Conservation (phyloP, 2,113 vertebrate genomes). For the Lophura nycthemera region DNA sequence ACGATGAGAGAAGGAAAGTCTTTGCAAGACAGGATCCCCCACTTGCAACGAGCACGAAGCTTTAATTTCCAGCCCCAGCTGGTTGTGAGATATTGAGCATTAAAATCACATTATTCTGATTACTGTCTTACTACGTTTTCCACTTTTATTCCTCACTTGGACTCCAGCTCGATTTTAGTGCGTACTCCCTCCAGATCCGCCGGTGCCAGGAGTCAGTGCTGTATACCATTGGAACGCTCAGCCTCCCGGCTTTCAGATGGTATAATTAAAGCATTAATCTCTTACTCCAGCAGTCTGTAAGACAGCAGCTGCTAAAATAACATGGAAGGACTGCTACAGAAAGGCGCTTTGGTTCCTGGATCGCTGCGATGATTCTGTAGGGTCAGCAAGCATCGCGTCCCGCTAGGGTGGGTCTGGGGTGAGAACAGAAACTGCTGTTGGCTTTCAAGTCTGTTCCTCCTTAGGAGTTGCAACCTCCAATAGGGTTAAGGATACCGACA, state of each 20-base stretch:
- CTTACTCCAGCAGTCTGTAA: constrained; percentile 59
- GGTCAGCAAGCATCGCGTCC: neutral
- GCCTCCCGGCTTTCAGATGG: constrained; percentile 59
- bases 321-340: neutral
- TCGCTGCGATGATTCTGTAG: neutral
- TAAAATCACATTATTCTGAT: constrained; percentile 70
- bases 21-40: neutral
- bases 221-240: constrained; percentile 40
- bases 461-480: accelerated
- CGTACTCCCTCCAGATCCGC: constrained; percentile 61
- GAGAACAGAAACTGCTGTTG: constrained; percentile 39
- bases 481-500: accelerated
- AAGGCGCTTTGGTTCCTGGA: neutral
- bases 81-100: constrained; percentile 68
- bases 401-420: neutral
- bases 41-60: neutral
- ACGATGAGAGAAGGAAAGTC: neutral
- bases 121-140: constrained; percentile 50
- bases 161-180: constrained; percentile 59
- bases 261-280: constrained; percentile 77
- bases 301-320: constrained; percentile 65
- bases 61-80: constrained; percentile 63
- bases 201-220: constrained; percentile 55
- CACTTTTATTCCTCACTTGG: constrained; percentile 57
- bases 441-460: constrained; percentile 1